Evolutionary conservation across 2,797 vertebrate genomes (phyloP).

Genomic region (Crocidura indochinensis): DNA sequence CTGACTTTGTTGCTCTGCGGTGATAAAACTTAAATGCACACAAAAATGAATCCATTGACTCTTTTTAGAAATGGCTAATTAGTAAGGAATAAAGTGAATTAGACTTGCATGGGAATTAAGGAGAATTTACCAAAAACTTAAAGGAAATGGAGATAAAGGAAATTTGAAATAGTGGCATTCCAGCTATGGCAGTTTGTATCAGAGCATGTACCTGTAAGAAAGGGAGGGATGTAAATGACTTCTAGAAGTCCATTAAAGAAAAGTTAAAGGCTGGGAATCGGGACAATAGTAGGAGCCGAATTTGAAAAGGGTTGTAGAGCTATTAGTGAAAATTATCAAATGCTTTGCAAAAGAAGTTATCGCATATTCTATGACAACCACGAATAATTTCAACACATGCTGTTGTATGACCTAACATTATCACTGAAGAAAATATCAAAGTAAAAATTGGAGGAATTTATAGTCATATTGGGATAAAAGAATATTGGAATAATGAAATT

Average conservation of each 20-base stretch:
- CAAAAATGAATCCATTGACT: background rate
- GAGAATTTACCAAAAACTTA: background rate
- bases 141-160: background rate
- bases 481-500: background rate
- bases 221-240: background rate
- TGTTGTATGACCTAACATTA: background rate
- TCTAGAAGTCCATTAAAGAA: background rate
- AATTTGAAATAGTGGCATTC: background rate
- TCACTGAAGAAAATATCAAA: too few species aligned
- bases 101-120: background rate
- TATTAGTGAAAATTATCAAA: background rate
- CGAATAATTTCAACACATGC: background rate
- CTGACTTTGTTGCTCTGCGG: background rate
- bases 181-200: background rate
- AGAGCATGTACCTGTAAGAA: background rate
- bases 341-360: background rate
- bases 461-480: background rate
- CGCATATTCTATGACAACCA: background rate
- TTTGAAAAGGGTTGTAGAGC: background rate
- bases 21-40: conserved; percentile 8
- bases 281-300: background rate
- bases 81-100: background rate
- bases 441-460: background rate
- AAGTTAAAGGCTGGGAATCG: background rate
- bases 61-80: background rate